Base-by-base conservation (phyloP, 2,888 invertebrate species). In the Clepsis dumicolana region DNA sequence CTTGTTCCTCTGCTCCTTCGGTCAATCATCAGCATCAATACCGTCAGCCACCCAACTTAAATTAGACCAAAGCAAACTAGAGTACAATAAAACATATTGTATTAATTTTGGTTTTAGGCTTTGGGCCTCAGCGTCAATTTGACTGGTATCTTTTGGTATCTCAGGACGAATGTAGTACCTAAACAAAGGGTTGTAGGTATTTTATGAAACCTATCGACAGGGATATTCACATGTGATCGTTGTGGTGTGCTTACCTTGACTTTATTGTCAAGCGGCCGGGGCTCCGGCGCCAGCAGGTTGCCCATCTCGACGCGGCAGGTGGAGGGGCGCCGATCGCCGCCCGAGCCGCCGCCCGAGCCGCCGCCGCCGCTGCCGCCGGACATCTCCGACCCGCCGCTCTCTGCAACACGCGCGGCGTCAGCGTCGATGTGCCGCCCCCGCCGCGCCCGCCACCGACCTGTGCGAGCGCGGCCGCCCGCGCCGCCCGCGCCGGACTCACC, bases 261-360 rank as follows among this genome's bases (percentile, higher is more conserved):
- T 93, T 96, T 96, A 86, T 96, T 96, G 91, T 96, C 96, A 80
- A 94, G 94, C 75, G 94, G 94, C 76, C 96, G 95, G 86, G 95
- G 96, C 86, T 96, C 96, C 77, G 95, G 91, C 83, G 94, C 95
- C 84, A 94, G 94, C 80, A 94, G 94, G 83, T 94, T 90, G 77
- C 95, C 95, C 87, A 96, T 94, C 87, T 96, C 96, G 77, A 93
- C 91, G 87, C 93, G 89, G 84, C 94, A 90, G 78, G 93, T 91
- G 89, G 92, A 89, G 80, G 90, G 85, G 78, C 91, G 90, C 70
- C 89, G 86, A 78, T 80, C 88, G 74, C 89, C 89, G 85, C 90
- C 90, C 80, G 93, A 88, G 78, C 88, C 87, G 77, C 88, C 87
- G 80, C 87, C 88, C 83, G 90, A 88, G 77, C 89, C 90, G 89